phyloP scores from a whole-genome alignment of 2,888 invertebrate species.

The Alitta virens region DNA sequence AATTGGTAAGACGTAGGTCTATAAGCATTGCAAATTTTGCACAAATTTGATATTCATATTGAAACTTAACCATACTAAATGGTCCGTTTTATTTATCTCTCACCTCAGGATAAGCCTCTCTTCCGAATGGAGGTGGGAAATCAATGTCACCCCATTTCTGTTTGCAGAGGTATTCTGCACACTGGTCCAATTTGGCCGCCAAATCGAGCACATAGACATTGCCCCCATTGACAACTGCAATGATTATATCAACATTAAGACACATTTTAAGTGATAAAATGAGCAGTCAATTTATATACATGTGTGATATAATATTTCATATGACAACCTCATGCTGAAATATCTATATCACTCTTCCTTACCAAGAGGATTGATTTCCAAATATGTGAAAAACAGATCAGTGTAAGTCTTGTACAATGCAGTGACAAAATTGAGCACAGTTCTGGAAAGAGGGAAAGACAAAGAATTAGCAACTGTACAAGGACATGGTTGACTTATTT shows the following conservation, averaged over 20 bases:
- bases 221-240: constrained; percentile 68
- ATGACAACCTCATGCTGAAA: background rate
- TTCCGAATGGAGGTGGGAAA: constrained; percentile 97
- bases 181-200: constrained; percentile 96
- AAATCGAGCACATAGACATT: constrained; percentile 87
- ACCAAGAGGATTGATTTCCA: constrained; percentile 96
- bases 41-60: too few relatives aligned
- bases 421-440: constrained; percentile 77
- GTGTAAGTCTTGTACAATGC: constrained; percentile 85
- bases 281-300: too few relatives aligned
- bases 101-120: constrained; percentile 89
- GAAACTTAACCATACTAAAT: too few relatives aligned
- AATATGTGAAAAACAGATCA: constrained; percentile 93
- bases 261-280: background rate
- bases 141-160: constrained; percentile 94
- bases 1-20: too few relatives aligned
- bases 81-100: too few relatives aligned
- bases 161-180: constrained; percentile 95
- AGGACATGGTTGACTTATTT: too few relatives aligned
- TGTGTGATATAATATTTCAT: background rate
- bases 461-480: background rate
- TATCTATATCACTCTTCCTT: constrained; percentile 24
- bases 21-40: too few relatives aligned
- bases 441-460: constrained; percentile 14
- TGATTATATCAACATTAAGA: background rate